Conservation (phyloP, 2,888 invertebrate species). For the Notodonta ziczac region DNA sequence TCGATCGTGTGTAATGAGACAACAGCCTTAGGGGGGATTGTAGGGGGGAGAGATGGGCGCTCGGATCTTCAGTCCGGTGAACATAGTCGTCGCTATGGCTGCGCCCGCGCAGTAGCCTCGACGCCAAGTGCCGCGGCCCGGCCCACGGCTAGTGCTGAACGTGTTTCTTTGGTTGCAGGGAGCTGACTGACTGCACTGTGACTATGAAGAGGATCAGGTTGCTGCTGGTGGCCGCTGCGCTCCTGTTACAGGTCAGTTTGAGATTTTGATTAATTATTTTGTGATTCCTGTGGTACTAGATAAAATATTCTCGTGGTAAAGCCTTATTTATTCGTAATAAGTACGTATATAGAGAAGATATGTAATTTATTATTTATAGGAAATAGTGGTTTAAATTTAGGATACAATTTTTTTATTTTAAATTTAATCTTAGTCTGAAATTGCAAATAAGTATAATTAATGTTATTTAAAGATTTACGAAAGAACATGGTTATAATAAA, state of each 20-base stretch:
- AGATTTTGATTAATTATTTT: slow-evolving; percentile 14
- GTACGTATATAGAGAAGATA: too few species aligned
- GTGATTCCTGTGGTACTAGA: too few species aligned
- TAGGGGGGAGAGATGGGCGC: slow-evolving; percentile 14
- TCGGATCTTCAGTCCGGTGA: slow-evolving; percentile 32
- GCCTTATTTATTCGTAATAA: too few species aligned
- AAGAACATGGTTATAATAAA: neutral
- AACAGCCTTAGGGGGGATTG: slow-evolving; percentile 9
- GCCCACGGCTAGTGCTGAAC: slow-evolving; percentile 63
- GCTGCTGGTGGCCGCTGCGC: slow-evolving; percentile 75
- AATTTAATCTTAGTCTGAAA: too few species aligned
- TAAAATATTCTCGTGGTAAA: too few species aligned
- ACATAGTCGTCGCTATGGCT: slow-evolving; percentile 54
- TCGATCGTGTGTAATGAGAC: slow-evolving; percentile 1
- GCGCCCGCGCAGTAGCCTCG: slow-evolving; percentile 59
- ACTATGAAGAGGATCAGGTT: slow-evolving; percentile 82
- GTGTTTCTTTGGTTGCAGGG: slow-evolving; percentile 79
- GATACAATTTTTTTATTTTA: too few species aligned
- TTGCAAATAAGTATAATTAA: too few species aligned
- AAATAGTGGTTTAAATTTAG: too few species aligned
- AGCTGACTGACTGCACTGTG: slow-evolving; percentile 70
- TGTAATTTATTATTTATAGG: too few species aligned
- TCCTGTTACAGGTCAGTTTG: slow-evolving; percentile 75
- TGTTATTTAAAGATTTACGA: neutral
- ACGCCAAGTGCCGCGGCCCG: slow-evolving; percentile 51